Percentiles rank a stretch among this genome's conserved stretches.
Evolutionary conservation across 2,113 vertebrate species (phyloP).

Genomic region (Copsychus sechellarum): DNA sequence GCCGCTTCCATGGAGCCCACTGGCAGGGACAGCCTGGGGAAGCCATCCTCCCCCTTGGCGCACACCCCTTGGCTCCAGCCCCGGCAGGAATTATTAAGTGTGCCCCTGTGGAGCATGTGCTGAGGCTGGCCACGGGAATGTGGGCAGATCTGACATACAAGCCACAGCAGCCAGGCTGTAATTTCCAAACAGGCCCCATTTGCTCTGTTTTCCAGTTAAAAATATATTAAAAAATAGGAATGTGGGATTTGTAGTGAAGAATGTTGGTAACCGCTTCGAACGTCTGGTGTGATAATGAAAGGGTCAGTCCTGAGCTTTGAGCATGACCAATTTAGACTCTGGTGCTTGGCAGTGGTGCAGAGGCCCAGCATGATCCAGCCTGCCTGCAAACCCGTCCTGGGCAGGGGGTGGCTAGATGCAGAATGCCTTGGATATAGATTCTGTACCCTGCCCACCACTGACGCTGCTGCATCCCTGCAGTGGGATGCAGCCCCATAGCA

Average conservation of each 20-base stretch:
- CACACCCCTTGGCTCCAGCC: slow-evolving; percentile 53
- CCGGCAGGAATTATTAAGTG: slow-evolving; percentile 67
- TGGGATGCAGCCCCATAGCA: neutral
- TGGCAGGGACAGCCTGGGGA: neutral
- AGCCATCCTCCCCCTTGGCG: neutral
- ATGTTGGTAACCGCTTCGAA: slow-evolving; percentile 65
- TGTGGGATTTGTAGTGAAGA: slow-evolving; percentile 60
- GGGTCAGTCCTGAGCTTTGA: slow-evolving; percentile 61
- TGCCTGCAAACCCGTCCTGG: neutral
- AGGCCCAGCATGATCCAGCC: neutral
- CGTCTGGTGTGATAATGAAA: slow-evolving; percentile 75
- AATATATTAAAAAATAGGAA: slow-evolving; percentile 75
- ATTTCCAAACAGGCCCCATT: slow-evolving; percentile 67
- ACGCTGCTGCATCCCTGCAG: neutral
- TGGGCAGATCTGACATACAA: slow-evolving; percentile 73
- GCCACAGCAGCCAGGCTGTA: slow-evolving; percentile 72
- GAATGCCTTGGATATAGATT: neutral
- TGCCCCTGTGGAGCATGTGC: slow-evolving; percentile 68
- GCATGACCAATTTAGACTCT: slow-evolving; percentile 66
- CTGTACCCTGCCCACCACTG: neutral
- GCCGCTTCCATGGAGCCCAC: neutral
- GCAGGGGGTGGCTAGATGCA: neutral
- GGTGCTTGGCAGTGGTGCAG: neutral
- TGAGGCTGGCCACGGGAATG: slow-evolving; percentile 73
- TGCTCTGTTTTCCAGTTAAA: slow-evolving; percentile 70